phyloP scores from a whole-genome alignment of 2,888 invertebrate genomes.

The Lycia hirtaria region DNA sequence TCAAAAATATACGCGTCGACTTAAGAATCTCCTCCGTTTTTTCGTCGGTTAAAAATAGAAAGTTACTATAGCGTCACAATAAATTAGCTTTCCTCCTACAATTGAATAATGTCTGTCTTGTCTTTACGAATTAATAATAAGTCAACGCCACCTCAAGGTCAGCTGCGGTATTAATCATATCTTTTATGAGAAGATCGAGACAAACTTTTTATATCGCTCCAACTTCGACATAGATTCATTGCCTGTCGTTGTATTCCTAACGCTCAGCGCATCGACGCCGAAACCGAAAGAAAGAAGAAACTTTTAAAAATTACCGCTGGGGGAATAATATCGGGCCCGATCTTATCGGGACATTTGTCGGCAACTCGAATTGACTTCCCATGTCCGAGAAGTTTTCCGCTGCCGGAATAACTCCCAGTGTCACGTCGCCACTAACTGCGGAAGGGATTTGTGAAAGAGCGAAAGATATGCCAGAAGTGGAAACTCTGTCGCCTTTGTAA shows the following conservation, averaged over 20 bases:
- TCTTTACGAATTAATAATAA: too few species aligned
- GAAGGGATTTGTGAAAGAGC: conserved; percentile 25
- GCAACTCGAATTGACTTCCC: conserved; percentile 47
- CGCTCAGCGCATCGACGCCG: conserved; percentile 42
- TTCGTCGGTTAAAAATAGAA: too few species aligned
- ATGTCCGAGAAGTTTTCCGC: conserved; percentile 50
- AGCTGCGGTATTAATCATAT: conserved; percentile 40
- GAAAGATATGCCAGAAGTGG: conserved; percentile 20
- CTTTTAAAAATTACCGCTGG: conserved; percentile 53
- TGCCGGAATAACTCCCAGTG: conserved; percentile 45
- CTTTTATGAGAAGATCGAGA: conserved; percentile 41
- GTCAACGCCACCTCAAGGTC: conserved; percentile 20
- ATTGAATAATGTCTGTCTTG: too few species aligned
- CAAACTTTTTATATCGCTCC: conserved; percentile 53
- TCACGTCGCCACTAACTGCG: conserved; percentile 27
- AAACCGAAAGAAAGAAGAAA: conserved; percentile 44
- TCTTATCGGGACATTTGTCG: conserved; percentile 39
- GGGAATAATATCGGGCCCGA: conserved; percentile 45
- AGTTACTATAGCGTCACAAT: too few species aligned
- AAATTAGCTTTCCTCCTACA: too few species aligned
- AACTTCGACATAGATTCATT: conserved; percentile 63
- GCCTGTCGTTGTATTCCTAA: conserved; percentile 51
- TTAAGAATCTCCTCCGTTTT: too few species aligned
- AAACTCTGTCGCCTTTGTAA: conserved; percentile 15
- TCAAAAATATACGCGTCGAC: too few species aligned